phyloP scores from a whole-genome alignment of 1,140 invertebrate genomes.

The Drosophila aff. region DNA sequence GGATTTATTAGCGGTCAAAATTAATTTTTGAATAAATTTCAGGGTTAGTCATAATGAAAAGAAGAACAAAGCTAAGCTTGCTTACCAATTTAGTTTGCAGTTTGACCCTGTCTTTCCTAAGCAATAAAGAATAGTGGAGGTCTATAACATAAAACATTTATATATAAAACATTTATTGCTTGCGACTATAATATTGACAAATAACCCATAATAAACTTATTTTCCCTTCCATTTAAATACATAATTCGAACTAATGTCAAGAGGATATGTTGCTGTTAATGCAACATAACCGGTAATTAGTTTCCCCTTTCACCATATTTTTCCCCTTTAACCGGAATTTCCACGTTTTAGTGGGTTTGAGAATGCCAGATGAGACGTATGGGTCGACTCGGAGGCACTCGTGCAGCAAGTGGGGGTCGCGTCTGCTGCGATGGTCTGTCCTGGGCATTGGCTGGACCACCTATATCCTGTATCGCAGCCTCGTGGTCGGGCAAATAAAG shows the following conservation, averaged over 20 bases:
- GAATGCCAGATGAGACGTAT: slow-evolving; percentile 4
- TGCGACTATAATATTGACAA: not conserved
- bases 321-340: too few species aligned
- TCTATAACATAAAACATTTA: too few species aligned
- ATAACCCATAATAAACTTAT: not conserved
- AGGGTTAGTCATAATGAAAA: not conserved
- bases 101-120: not conserved
- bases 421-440: not conserved
- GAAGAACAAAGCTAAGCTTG: not conserved
- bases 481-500: not conserved
- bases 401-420: not conserved
- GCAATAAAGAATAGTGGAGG: not conserved
- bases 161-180: not conserved
- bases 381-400: not conserved
- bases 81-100: not conserved
- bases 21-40: too few species aligned
- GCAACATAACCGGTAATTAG: not conserved
- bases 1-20: too few species aligned
- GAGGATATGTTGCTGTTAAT: not conserved
- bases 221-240: not conserved
- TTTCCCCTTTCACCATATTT: not conserved
- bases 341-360: not conserved
- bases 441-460: not conserved
- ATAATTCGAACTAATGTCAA: not conserved
- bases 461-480: slow-evolving; percentile 6